These are phyloP conservation scores for Falcunculus frontatus DNA, from an alignment of 2,113 vertebrate species.

Conservation along the genomic window DNA sequence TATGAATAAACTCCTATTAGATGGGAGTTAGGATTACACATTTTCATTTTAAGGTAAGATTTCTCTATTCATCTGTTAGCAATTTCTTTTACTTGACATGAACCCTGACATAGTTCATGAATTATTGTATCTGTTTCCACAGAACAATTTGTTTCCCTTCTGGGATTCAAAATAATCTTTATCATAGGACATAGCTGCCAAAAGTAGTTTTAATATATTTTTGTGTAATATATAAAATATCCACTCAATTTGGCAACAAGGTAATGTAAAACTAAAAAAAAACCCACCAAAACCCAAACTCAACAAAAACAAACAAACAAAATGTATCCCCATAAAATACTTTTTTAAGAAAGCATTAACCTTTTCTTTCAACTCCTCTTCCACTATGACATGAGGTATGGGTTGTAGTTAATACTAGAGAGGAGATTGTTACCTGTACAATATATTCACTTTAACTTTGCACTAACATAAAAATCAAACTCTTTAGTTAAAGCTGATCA, in stretches of 20 bases:
- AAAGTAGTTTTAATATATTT: neutral
- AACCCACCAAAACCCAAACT: neutral
- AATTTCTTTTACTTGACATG: neutral
- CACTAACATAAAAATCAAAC: neutral
- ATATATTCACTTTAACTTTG: neutral
- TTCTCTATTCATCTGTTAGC: neutral
- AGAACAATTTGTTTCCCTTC: neutral
- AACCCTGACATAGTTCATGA: neutral
- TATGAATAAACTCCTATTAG: neutral
- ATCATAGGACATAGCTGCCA: neutral
- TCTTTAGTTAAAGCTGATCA: neutral
- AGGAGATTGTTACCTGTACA: neutral
- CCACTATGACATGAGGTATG: neutral
- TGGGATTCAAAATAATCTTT: neutral
- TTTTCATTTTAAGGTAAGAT: neutral
- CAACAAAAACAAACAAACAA: neutral
- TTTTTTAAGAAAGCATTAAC: neutral
- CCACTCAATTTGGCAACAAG: neutral
- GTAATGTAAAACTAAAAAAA: neutral
- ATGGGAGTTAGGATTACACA: neutral
- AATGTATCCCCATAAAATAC: neutral
- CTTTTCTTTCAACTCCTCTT: neutral
- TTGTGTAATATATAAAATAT: neutral
- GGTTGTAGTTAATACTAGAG: neutral
- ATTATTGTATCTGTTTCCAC: neutral